Evolutionary conservation across 2,113 vertebrate species (phyloP).

Genomic region (Pycnonotus jocosus): DNA sequence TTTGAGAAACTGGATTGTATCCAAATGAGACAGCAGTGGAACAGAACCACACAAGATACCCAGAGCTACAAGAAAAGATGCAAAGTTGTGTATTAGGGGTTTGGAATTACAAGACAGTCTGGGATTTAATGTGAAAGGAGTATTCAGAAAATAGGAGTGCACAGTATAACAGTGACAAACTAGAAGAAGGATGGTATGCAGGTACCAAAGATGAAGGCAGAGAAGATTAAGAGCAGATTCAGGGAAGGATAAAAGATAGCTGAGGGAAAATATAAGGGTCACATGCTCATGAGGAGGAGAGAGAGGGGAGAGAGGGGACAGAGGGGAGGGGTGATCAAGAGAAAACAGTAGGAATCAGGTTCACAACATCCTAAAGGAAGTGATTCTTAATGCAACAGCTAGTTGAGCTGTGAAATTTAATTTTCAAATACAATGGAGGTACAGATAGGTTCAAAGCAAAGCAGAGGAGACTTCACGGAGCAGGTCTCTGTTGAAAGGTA

Average conservation of each 20-base stretch:
- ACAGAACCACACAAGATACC: not conserved
- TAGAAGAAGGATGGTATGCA: not conserved
- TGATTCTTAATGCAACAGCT: not conserved
- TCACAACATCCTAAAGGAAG: not conserved
- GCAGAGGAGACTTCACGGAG: not conserved
- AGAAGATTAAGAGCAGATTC: not conserved
- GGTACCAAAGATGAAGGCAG: not conserved
- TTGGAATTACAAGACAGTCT: not conserved
- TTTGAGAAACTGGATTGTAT: not conserved
- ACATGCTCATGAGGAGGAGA: not conserved
- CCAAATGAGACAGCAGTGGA: not conserved
- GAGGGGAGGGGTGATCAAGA: not conserved
- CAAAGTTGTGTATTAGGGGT: not conserved
- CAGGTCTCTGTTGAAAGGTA: not conserved
- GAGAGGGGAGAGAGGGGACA: rapidly evolving
- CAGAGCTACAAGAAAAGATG: not conserved
- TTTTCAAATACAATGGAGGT: not conserved
- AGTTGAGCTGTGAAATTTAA: not conserved
- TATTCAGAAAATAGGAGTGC: not conserved
- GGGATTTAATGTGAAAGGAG: not conserved
- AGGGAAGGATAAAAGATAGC: not conserved
- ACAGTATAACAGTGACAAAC: not conserved
- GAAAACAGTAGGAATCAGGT: not conserved
- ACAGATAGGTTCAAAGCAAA: not conserved
- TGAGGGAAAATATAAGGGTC: not conserved